Percentiles rank a stretch among this genome's conserved stretches.
These are phyloP conservation scores for Sphinx pinastri DNA, from an alignment of 2,888 invertebrate species.

Conservation along the genomic window DNA sequence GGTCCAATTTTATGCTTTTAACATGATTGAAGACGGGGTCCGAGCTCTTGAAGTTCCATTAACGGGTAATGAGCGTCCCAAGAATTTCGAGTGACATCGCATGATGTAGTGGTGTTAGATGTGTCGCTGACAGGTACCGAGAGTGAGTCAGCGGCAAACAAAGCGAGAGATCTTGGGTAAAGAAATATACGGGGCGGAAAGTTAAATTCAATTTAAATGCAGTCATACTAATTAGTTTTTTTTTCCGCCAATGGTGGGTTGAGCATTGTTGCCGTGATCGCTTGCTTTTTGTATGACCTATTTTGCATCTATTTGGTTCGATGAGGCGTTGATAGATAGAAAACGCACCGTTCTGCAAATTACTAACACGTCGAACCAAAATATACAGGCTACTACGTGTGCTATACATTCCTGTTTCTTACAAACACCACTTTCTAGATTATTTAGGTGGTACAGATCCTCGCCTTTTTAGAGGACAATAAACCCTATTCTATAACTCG, in stretches of 20 bases:
- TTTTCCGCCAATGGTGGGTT: neutral
- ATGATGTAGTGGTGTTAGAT: constrained; percentile 70
- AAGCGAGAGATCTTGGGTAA: constrained; percentile 39
- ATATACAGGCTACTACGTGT: neutral
- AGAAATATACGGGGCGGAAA: constrained; percentile 12
- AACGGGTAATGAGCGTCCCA: constrained; percentile 70
- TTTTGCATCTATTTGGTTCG: neutral
- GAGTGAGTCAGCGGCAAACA: constrained; percentile 69
- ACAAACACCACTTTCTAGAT: too few relatives aligned
- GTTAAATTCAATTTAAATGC: neutral
- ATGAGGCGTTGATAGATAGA: neutral
- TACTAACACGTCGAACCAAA: neutral
- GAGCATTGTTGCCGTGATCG: neutral
- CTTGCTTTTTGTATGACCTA: neutral
- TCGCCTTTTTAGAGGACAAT: too few relatives aligned
- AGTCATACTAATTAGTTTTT: neutral
- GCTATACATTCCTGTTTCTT: neutral
- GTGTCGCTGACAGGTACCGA: constrained; percentile 74
- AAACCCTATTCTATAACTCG: neutral
- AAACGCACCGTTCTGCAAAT: constrained; percentile 5
- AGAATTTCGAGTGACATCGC: constrained; percentile 67
- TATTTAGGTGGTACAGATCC: too few relatives aligned
- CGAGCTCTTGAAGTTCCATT: constrained; percentile 69
- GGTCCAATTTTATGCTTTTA: constrained; percentile 52
- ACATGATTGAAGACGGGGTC: constrained; percentile 59